Evolutionary conservation across 53 echinoderm and acorn worm species (phyloP), one percentile per base, ranked within the genome.

Genomic region (Holothuria leucospilota): DNA sequence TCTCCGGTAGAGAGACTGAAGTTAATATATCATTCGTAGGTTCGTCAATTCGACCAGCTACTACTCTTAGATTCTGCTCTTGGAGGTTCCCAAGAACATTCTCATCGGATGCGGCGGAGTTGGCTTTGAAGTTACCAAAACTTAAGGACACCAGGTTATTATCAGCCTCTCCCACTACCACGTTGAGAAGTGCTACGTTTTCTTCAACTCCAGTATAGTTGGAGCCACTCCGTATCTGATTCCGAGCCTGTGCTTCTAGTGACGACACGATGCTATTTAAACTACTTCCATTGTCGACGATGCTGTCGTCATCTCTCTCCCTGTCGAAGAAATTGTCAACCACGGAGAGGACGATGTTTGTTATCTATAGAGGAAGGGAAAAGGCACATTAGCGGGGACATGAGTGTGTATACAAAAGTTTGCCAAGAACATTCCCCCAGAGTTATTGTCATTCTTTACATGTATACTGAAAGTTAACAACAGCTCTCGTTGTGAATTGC

Each of bases 201-300:
- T 72, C 72, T 40, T 72, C 72, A n/a, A 72, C 72, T 2, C 72
- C 72, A 9, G 41, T 40, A 29, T 72, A 72, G 51, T 49, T 75
- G 18, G 13, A 2, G 6, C 75, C 75, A 24, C 75, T 75, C 5
- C 10, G 26, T 8, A 75, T 75, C 53, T 75, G 75, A 16, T 52
- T 75, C 7, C 75, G 75, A 9, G 75, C 75, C 51, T 75, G 75
- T 23, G 49, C 75, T 75, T 75, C 75, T 2, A 75, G 51, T 49
- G 75, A 75, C 20, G 25, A 40, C 51, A 75, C 24, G 16, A 75
- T 75, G 23, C 9, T 27, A 42, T 46, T 75, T 1, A 75, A 49
- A 27, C 13, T 15, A 42, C 14, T 8, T 25, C 4, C 24, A 5
- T 7, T 21, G 1, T 5, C 51, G 1, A 18, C 72, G 5, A 52